Evolutionary conservation across 2,797 vertebrate genomes (phyloP), one percentile per base, ranked within the genome.

Genomic region (Trichosurus vulpecula): DNA sequence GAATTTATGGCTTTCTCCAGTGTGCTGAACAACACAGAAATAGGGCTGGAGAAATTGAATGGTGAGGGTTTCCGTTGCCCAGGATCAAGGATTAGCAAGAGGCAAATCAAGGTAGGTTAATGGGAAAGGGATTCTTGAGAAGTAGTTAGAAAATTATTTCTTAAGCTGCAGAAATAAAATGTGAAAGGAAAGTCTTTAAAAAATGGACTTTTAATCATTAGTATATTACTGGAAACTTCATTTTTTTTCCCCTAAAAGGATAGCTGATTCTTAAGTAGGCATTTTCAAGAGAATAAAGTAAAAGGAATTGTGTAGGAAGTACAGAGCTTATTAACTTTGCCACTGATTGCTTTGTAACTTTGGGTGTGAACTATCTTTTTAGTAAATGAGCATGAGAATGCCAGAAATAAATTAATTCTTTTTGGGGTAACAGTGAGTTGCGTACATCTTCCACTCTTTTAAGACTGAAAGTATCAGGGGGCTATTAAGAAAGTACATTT

Each of bases 331-430:
- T 19, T 51, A 58, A 47, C 0, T 0, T 89, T 41, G 31, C 41
- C 92, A 9, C 10, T 93, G 52, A 54, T 0, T 31, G 54, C 55
- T 2, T 0, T 0, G 14, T 61, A 25, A 54, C 52, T 74, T 11
- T 2, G 29, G 19, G 41, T 47, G 4, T 54, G 93, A 92, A 52
- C 47, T n/a, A 16, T 13, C 35, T 92, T 51, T 91, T 56, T 96
- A 58, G 87, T 54, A 94, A 56, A 51, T 35, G 31, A 51, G n/a
- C 51, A 29, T 61, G 11, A 51, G 3, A 74, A 9, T 81, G 25
- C 53, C 12, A 87, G 93, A 31, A n/a, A 94, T 87, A 61, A 81
- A 91, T 91, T 93, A 91, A 93, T 92, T n/a, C 14, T 52, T 87
- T 51, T 47, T 53, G 2, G 0, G 0, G 2, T 35, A 12, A 27